Evolutionary conservation across 53 echinoderm and acorn worm species (phyloP).

Genomic region (Crossaster papposus): DNA sequence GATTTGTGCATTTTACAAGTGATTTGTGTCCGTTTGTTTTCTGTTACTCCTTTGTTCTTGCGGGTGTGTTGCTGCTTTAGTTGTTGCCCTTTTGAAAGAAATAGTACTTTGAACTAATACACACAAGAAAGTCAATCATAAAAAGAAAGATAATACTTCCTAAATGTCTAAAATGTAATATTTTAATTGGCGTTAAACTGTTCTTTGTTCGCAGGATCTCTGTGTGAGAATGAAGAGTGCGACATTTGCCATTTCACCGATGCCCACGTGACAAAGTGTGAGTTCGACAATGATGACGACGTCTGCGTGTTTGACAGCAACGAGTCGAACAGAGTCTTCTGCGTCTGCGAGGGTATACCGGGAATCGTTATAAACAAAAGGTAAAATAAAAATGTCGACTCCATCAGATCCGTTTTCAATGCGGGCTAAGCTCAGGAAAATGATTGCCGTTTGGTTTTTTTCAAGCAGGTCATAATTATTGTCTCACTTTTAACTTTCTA

Average conservation of each 20-base stretch:
- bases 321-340: not conserved
- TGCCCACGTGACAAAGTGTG: not conserved
- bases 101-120: too few species aligned
- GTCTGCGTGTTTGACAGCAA: not conserved
- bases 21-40: too few species aligned
- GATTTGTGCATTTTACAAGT: too few species aligned
- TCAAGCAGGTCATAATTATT: too few species aligned
- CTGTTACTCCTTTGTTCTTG: too few species aligned
- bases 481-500: too few species aligned
- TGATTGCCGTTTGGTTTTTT: too few species aligned
- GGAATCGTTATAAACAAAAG: not conserved
- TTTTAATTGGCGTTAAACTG: not conserved
- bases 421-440: not conserved
- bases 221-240: not conserved
- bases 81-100: too few species aligned
- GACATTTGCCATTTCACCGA: not conserved
- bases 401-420: not conserved
- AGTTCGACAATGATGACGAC: not conserved
- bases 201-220: not conserved
- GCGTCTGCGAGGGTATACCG: constrained; percentile 3
- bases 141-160: not conserved
- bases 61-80: too few species aligned
- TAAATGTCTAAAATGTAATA: not conserved
- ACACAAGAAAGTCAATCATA: too few species aligned
- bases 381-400: not conserved